Evolutionary conservation across 2,888 invertebrate species (phyloP).

Genomic region (Sphecodes monilicornis): DNA sequence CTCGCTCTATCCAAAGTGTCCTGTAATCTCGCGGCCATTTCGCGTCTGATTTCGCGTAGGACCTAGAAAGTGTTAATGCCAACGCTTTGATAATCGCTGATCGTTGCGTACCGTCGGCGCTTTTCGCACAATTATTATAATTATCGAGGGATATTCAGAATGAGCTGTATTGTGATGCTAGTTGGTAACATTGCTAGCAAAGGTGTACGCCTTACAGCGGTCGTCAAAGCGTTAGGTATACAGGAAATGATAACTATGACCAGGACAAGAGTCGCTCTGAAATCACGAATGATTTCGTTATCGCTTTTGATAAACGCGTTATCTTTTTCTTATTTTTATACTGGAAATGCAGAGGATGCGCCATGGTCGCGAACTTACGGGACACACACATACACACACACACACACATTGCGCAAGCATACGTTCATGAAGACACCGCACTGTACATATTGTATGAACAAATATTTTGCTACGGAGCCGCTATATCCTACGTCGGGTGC

Average conservation of each 20-base stretch:
- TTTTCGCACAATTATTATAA: conserved; percentile 39
- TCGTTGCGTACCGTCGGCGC: conserved; percentile 11
- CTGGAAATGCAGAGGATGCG: not conserved
- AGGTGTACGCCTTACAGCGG: not conserved
- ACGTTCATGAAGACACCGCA: conserved; percentile 35
- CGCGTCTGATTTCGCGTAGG: not conserved
- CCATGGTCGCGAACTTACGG: not conserved
- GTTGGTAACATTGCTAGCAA: not conserved
- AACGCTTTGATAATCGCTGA: not conserved
- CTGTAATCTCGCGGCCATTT: not conserved
- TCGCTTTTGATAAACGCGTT: not conserved
- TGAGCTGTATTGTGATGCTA: not conserved
- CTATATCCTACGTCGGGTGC: conserved; percentile 26
- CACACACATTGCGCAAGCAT: not conserved
- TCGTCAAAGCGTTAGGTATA: not conserved
- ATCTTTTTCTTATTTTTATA: conserved; percentile 12
- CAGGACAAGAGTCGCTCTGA: not conserved
- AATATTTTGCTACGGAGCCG: conserved; percentile 56
- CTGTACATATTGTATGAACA: conserved; percentile 39
- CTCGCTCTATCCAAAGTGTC: conserved; percentile 50
- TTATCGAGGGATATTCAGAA: conserved; percentile 11
- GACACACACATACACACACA: too few species aligned
- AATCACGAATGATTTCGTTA: not conserved
- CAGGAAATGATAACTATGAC: not conserved
- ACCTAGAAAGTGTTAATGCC: conserved; percentile 1